Conservation (phyloP, 1,140 invertebrate species). For the Portunus trituberculatus region DNA sequence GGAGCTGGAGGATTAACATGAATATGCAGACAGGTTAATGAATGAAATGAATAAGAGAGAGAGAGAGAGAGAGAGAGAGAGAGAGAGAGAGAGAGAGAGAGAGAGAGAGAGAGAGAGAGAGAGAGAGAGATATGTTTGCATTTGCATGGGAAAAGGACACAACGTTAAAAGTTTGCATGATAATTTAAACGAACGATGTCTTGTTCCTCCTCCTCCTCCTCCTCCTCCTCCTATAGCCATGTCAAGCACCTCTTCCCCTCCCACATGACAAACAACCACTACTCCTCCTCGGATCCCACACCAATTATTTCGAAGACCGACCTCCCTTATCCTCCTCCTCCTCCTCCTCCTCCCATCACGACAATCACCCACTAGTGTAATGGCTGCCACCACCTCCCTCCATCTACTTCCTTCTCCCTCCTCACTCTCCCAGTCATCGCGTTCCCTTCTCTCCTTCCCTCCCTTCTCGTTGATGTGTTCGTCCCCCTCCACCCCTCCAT, state of each 20-base stretch:
- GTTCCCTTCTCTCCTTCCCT: neutral
- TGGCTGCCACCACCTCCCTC: neutral
- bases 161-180: neutral
- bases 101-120: neutral
- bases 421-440: neutral
- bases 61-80: neutral
- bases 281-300: neutral
- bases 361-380: slow-evolving; percentile 1
- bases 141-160: neutral
- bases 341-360: neutral
- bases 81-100: neutral
- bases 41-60: neutral
- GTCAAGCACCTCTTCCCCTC: neutral
- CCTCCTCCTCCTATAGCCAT: neutral
- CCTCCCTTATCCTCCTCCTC: slow-evolving; percentile 13
- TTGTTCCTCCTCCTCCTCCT: neutral
- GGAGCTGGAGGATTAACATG: neutral
- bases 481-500: neutral
- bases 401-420: neutral
- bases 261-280: neutral
- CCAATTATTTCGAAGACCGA: neutral
- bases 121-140: neutral
- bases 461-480: too few relatives aligned
- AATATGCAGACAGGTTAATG: too few relatives aligned
- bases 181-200: neutral